These are phyloP conservation scores for Lingula anatina DNA, from an alignment of 2,888 invertebrate genomes.

Conservation along the genomic window DNA sequence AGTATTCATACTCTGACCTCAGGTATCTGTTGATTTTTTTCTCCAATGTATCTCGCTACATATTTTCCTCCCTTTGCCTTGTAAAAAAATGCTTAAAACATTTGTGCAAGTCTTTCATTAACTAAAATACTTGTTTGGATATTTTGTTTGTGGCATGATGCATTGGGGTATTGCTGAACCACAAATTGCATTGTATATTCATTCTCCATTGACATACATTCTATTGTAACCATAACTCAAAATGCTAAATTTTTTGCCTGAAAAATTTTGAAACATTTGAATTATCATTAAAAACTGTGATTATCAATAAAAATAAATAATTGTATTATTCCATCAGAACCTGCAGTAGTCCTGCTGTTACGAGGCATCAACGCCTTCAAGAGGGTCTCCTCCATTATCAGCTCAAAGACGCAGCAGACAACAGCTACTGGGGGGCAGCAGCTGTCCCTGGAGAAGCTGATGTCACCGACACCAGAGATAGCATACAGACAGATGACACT, in stretches of 20 bases:
- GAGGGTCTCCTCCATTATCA: conserved; percentile 22
- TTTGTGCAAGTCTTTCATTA: too few species aligned
- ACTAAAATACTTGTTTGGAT: too few species aligned
- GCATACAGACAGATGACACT: conserved; percentile 31
- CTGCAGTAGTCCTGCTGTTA: conserved; percentile 35
- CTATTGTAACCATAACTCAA: background rate
- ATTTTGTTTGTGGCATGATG: too few species aligned
- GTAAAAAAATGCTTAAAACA: too few species aligned
- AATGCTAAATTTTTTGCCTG: background rate
- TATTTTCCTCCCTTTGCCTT: too few species aligned
- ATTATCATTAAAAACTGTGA: background rate
- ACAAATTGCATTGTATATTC: too few species aligned
- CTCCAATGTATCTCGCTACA: too few species aligned
- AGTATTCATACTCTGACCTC: conserved; percentile 34
- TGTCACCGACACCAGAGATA: conserved; percentile 35
- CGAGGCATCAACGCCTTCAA: conserved; percentile 37
- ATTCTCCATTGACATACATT: background rate
- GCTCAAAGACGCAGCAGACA: background rate
- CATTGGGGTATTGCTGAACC: too few species aligned
- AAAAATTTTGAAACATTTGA: background rate
- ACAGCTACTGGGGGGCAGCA: conserved; percentile 2
- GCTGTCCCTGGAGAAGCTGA: conserved; percentile 25
- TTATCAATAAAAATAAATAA: too few species aligned
- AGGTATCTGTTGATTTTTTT: conserved; percentile 18
- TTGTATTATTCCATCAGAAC: too few species aligned